These are phyloP conservation scores for Hydriomena furcata DNA, from an alignment of 2,888 invertebrate genomes.

Conservation along the genomic window DNA sequence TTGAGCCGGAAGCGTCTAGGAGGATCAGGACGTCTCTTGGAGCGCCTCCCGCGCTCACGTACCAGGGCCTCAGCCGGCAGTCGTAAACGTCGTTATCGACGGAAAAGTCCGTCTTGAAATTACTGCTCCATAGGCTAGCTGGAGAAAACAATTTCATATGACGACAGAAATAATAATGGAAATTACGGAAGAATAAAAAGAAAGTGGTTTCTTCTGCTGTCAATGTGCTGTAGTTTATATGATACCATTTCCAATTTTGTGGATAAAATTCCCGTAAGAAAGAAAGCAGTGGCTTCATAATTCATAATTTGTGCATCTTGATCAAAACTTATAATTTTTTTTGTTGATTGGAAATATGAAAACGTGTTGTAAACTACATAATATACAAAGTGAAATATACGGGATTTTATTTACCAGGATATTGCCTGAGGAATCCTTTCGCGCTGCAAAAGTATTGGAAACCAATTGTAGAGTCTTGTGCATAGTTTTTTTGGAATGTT, in stretches of 20 bases:
- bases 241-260: too few relatives aligned
- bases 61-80: conserved; percentile 75
- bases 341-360: too few relatives aligned
- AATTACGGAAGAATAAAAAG: too few relatives aligned
- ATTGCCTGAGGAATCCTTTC: conserved; percentile 72
- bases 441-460: conserved; percentile 77
- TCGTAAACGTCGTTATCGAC: conserved; percentile 62
- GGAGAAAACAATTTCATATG: conserved; percentile 4
- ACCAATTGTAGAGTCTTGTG: conserved; percentile 65
- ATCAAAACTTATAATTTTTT: too few relatives aligned
- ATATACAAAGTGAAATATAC: too few relatives aligned
- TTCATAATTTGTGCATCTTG: too few relatives aligned
- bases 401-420: conserved; percentile 60
- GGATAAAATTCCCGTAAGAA: too few relatives aligned
- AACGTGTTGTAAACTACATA: too few relatives aligned
- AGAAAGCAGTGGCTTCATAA: too few relatives aligned
- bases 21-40: conserved; percentile 71
- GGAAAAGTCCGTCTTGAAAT: conserved; percentile 57
- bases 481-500: conserved; percentile 70
- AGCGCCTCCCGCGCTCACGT: conserved; percentile 71
- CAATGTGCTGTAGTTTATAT: too few relatives aligned
- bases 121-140: conserved; percentile 71
- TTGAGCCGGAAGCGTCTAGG: conserved; percentile 72
- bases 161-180: too few relatives aligned
- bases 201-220: too few relatives aligned